Percentiles rank a stretch among this genome's conserved stretches.
Evolutionary conservation across 2,113 vertebrate species (phyloP).

Genomic region (Gymnocephalus cernua): DNA sequence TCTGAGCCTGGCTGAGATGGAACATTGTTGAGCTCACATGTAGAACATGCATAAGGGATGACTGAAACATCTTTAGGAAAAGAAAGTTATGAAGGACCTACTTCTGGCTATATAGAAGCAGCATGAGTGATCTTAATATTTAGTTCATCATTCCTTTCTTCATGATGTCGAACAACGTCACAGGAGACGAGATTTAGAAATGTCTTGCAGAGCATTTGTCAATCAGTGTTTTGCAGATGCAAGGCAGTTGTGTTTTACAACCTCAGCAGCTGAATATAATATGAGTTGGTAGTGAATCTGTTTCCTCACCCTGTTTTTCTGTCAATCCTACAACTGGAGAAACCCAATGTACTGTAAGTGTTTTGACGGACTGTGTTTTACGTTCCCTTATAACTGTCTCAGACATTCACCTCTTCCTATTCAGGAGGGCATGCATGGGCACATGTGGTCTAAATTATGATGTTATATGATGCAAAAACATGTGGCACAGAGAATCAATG

Average conservation of each 20-base stretch:
- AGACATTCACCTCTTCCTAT: constrained; percentile 52
- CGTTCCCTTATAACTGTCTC: constrained; percentile 65
- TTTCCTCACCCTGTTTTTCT: not conserved
- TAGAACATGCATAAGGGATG: not conserved
- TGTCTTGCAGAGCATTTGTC: not conserved
- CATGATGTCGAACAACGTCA: not conserved
- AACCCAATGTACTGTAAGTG: not conserved
- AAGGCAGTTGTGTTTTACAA: not conserved
- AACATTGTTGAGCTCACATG: not conserved
- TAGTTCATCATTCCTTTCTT: not conserved
- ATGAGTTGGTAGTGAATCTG: not conserved
- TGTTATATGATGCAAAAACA: constrained; percentile 57
- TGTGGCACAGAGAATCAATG: constrained; percentile 66
- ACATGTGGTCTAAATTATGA: constrained; percentile 78
- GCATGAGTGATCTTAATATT: not conserved
- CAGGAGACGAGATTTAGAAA: not conserved
- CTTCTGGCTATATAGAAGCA: not conserved
- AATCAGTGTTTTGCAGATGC: constrained; percentile 1
- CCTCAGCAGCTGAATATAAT: not conserved
- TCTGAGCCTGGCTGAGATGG: too few relatives aligned
- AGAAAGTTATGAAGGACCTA: too few relatives aligned
- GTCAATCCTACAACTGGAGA: constrained; percentile 8
- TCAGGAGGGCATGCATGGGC: constrained; percentile 39
- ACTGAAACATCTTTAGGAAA: too few relatives aligned
- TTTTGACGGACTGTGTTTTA: constrained; percentile 43